Percentiles rank a stretch among this genome's conserved stretches.
Evolutionary conservation across 2,888 invertebrate genomes (phyloP).

Genomic region (Calephelis perditalis): DNA sequence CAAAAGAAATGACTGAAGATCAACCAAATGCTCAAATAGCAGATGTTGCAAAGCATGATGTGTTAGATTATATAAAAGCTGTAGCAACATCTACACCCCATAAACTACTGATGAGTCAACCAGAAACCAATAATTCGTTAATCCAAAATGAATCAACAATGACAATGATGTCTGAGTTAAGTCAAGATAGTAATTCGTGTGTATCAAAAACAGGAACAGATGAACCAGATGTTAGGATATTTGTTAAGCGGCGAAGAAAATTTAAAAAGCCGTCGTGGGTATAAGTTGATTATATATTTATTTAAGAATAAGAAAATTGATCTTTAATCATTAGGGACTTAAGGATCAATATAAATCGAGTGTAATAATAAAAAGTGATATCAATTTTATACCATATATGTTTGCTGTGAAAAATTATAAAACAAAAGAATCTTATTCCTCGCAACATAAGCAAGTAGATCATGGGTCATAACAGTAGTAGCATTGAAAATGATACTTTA

Average conservation of each 20-base stretch:
- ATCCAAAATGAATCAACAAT: constrained; percentile 20
- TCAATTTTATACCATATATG: no score
- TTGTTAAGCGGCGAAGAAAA: constrained; percentile 55
- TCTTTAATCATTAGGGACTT: no score
- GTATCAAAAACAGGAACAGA: constrained; percentile 35
- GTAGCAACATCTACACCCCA: constrained; percentile 62
- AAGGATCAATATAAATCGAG: no score
- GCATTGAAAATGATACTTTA: no score
- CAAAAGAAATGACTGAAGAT: not conserved
- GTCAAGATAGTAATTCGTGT: not conserved
- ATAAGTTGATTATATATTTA: not conserved
- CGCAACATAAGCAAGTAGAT: no score
- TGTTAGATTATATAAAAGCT: constrained; percentile 36
- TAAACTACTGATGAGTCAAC: constrained; percentile 34
- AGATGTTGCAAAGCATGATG: not conserved
- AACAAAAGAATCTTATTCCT: no score
- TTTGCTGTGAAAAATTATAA: no score
- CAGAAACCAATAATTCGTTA: constrained; percentile 31
- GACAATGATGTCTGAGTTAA: not conserved
- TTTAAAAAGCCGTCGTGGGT: constrained; percentile 34
- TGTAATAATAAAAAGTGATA: no score
- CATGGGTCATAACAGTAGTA: no score
- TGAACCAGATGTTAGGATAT: constrained; percentile 61
- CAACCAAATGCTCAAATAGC: constrained; percentile 1
- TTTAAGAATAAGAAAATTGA: not conserved